Conservation (phyloP, 2,113 vertebrate species). For the Steatornis caripensis region DNA sequence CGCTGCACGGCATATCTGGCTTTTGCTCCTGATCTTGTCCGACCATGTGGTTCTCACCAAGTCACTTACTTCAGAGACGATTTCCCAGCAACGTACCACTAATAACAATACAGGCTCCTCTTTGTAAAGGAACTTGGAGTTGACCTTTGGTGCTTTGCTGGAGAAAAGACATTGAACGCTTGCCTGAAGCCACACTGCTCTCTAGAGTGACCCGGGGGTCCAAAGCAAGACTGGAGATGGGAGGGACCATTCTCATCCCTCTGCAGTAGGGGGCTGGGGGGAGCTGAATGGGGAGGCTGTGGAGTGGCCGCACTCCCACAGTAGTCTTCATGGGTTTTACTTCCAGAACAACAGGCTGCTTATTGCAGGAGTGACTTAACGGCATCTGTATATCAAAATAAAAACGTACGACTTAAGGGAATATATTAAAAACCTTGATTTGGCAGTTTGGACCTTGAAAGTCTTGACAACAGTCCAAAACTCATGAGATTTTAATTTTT, state of each 20-base stretch:
- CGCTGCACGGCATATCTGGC: rapidly evolving
- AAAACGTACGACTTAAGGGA: neutral
- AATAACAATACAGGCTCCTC: neutral
- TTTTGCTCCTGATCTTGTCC: neutral
- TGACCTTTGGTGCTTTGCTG: neutral
- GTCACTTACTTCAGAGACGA: neutral
- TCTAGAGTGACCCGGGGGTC: neutral
- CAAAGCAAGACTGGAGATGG: neutral
- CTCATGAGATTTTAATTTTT: neutral
- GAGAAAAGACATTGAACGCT: neutral
- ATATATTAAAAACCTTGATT: neutral
- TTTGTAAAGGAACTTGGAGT: neutral
- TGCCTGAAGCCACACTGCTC: neutral
- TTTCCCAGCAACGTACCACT: neutral
- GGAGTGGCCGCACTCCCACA: rapidly evolving
- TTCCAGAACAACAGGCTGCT: neutral
- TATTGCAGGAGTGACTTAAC: neutral
- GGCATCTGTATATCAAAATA: neutral
- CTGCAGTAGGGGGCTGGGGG: neutral
- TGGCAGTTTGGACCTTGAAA: neutral
- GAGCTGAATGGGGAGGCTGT: neutral
- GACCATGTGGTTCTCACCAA: neutral
- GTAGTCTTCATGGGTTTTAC: neutral
- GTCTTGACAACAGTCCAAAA: neutral
- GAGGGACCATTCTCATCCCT: rapidly evolving